These are phyloP conservation scores for Pangasius djambal DNA, from an alignment of 2,797 vertebrate species.

Conservation along the genomic window DNA sequence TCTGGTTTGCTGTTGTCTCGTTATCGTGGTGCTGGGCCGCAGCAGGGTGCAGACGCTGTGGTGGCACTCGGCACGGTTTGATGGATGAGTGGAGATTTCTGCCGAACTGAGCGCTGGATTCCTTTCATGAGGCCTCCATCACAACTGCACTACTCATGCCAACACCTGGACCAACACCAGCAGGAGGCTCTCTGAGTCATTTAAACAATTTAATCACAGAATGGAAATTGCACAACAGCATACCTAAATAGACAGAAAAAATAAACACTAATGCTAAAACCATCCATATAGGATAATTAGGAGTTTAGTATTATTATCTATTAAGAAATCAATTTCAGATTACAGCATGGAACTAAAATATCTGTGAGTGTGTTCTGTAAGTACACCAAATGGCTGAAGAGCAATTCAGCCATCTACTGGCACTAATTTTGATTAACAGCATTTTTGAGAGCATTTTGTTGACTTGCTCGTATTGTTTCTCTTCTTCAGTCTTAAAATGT, in stretches of 20 bases:
- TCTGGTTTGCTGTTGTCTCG: conserved; percentile 73
- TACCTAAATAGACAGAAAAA: not conserved
- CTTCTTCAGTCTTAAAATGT: not conserved
- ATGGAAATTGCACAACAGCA: not conserved
- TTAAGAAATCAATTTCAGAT: not conserved
- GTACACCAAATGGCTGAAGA: not conserved
- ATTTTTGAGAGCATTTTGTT: not conserved
- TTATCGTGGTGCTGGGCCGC: conserved; percentile 68
- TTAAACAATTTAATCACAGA: conserved; percentile 12
- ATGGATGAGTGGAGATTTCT: conserved; percentile 72
- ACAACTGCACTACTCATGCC: not conserved
- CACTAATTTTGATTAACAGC: not conserved
- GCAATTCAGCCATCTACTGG: not conserved
- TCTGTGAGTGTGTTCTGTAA: not conserved
- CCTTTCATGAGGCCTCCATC: conserved; percentile 44
- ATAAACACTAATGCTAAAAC: not conserved
- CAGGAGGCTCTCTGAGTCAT: not conserved
- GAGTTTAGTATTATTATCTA: not conserved
- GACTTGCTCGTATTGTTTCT: not conserved
- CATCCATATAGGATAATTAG: not conserved
- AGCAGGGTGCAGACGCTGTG: conserved; percentile 62
- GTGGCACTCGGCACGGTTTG: conserved; percentile 65
- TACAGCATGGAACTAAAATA: not conserved
- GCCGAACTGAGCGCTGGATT: conserved; percentile 64
- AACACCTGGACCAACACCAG: conserved; percentile 5